Evolutionary conservation across 2,113 vertebrate species (phyloP).

Genomic region (Chamaetylas fuelleborni): DNA sequence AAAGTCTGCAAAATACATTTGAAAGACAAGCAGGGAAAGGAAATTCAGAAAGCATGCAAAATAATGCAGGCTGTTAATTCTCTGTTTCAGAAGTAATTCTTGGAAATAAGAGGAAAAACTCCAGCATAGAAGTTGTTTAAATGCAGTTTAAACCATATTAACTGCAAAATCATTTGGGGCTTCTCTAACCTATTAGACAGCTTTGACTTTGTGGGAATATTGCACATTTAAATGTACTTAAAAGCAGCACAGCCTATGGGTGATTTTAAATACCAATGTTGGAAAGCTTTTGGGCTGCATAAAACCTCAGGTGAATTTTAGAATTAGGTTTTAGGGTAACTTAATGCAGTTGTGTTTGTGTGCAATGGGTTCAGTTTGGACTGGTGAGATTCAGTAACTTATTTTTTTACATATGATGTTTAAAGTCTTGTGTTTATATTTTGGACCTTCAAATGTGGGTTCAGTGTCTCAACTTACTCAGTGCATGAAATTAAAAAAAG

Average conservation of each 20-base stretch:
- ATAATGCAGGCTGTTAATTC: too few relatives aligned
- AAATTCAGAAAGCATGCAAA: neutral
- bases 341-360: neutral
- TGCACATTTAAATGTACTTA: neutral
- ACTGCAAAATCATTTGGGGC: neutral
- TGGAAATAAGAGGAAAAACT: too few relatives aligned
- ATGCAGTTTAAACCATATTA: neutral
- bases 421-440: neutral
- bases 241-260: neutral
- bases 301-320: neutral
- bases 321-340: neutral
- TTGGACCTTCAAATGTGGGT: neutral
- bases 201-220: neutral
- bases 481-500: neutral
- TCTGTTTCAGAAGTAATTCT: too few relatives aligned
- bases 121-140: neutral
- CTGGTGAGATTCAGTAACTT: neutral
- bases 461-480: neutral
- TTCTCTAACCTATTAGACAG: neutral
- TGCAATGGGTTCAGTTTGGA: neutral
- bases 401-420: neutral
- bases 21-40: neutral
- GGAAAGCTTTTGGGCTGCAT: neutral
- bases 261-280: accelerated
- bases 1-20: neutral